Conservation (phyloP, 2,113 vertebrate species). For the Tragulus kanchil region DNA sequence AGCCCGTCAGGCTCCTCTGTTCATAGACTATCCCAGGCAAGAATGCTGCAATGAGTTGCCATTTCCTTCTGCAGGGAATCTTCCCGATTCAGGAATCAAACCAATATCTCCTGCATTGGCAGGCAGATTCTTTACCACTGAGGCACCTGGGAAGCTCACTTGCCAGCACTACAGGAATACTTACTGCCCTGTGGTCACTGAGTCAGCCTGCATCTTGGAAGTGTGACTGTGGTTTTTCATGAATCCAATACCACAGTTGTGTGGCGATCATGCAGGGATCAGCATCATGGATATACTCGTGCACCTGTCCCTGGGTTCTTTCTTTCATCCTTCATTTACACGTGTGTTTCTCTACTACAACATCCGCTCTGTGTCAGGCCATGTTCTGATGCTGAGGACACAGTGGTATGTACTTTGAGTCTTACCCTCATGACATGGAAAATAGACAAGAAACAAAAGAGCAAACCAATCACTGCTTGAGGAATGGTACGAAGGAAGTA, state of each 20-base stretch:
- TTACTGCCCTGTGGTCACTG: no score
- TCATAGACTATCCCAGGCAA: not conserved
- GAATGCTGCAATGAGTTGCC: not conserved
- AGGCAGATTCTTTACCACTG: not conserved
- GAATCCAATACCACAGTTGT: accelerated
- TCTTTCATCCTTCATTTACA: no score
- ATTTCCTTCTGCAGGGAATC: not conserved
- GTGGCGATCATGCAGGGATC: accelerated
- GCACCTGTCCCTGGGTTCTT: not conserved
- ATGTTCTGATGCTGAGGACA: not conserved
- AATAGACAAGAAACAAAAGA: not conserved
- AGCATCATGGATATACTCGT: accelerated
- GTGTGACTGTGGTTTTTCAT: not conserved
- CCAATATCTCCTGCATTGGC: not conserved
- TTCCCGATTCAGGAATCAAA: not conserved
- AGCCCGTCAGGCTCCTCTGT: not conserved
- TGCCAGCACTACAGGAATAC: accelerated
- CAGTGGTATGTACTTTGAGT: accelerated
- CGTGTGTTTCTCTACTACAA: not conserved
- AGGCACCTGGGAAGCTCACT: not conserved
- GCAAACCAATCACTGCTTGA: no score
- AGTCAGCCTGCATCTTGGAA: not conserved
- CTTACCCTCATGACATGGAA: accelerated
- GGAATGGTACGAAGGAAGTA: accelerated
- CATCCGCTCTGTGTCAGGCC: not conserved